Evolutionary conservation across 2,888 invertebrate genomes (phyloP).

Genomic region (Teleogryllus oceanicus): DNA sequence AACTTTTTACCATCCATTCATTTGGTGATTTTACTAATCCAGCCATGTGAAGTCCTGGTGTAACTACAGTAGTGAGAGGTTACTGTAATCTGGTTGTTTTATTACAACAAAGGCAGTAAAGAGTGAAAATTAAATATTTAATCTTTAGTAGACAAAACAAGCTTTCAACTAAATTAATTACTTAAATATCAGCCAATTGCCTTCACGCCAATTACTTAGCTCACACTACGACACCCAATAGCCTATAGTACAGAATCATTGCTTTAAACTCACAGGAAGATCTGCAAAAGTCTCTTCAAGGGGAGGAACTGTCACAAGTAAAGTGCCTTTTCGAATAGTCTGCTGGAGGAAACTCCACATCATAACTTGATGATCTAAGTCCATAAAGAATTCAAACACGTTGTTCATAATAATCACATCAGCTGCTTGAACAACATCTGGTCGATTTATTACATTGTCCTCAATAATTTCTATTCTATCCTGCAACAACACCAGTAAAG

Average conservation of each 20-base stretch:
- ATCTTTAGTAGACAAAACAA: background rate
- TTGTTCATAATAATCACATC: conserved; percentile 65
- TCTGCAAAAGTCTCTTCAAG: conserved; percentile 54
- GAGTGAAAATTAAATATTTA: background rate
- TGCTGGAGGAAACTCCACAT: conserved; percentile 60
- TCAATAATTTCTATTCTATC: conserved; percentile 56
- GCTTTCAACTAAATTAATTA: too few relatives aligned
- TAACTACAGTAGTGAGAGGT: too few relatives aligned
- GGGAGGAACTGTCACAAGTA: conserved; percentile 58
- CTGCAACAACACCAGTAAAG: conserved; percentile 32
- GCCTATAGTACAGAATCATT: background rate
- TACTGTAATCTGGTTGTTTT: too few relatives aligned
- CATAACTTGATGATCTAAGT: conserved; percentile 55
- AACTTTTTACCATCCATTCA: too few relatives aligned
- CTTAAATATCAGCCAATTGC: too few relatives aligned
- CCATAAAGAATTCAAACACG: conserved; percentile 66
- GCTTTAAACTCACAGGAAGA: conserved; percentile 42
- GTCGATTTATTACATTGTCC: conserved; percentile 56
- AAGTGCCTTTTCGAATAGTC: conserved; percentile 54
- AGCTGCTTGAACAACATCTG: conserved; percentile 54
- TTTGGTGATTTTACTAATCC: too few relatives aligned
- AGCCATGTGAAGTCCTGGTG: too few relatives aligned
- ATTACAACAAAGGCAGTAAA: too few relatives aligned
- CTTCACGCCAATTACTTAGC: too few relatives aligned
- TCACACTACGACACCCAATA: background rate